These are phyloP conservation scores for Muscina levida DNA, from an alignment of 2,888 invertebrate species.

Conservation along the genomic window DNA sequence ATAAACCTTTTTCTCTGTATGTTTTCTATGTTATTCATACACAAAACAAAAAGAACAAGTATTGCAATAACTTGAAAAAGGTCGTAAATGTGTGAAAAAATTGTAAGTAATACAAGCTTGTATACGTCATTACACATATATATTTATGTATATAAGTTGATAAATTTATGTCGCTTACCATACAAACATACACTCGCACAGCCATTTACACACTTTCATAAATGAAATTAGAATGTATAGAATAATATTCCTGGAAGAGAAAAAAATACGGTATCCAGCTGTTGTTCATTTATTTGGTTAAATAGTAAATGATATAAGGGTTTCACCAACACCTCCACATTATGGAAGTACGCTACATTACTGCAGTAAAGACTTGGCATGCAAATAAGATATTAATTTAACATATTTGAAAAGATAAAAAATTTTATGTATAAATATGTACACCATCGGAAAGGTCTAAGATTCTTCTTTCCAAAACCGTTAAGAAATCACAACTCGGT, in stretches of 20 bases:
- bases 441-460: too few species aligned
- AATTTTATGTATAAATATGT: too few species aligned
- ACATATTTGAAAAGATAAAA: too few species aligned
- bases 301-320: neutral
- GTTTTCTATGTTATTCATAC: conserved; percentile 19
- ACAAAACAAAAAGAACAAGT: too few species aligned
- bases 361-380: too few species aligned
- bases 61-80: conserved; percentile 17
- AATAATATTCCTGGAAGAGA: conserved; percentile 13
- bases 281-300: conserved; percentile 20
- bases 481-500: too few species aligned
- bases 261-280: conserved; percentile 7
- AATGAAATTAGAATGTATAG: conserved; percentile 6
- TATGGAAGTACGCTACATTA: neutral
- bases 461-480: too few species aligned
- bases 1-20: conserved; percentile 31
- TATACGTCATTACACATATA: neutral
- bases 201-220: neutral
- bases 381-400: too few species aligned
- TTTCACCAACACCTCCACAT: neutral
- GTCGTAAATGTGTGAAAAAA: conserved; percentile 28
- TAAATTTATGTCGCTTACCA: neutral
- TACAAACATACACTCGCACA: neutral
- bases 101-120: conserved; percentile 9
- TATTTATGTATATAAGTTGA: neutral